These are phyloP conservation scores for Piprites chloris DNA, from an alignment of 2,113 vertebrate genomes.

Conservation along the genomic window DNA sequence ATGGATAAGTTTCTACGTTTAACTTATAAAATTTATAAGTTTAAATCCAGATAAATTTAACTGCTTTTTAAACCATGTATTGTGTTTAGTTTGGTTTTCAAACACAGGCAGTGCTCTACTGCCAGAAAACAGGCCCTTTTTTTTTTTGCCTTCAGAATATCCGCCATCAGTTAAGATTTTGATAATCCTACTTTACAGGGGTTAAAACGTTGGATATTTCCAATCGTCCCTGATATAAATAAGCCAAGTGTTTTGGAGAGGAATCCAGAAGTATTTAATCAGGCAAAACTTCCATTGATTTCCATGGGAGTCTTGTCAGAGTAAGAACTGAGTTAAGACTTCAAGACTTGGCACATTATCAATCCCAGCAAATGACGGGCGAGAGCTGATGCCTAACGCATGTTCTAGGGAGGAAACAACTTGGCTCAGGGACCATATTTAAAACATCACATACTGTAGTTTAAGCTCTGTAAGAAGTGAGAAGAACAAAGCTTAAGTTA, in stretches of 20 bases:
- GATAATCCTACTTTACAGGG: conserved; percentile 31
- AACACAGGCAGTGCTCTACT: not conserved
- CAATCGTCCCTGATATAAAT: conserved; percentile 30
- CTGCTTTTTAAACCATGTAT: not conserved
- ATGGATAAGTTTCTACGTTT: not conserved
- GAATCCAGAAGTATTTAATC: conserved; percentile 61
- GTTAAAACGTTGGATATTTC: conserved; percentile 3
- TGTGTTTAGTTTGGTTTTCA: conserved; percentile 1
- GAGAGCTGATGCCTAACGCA: conserved; percentile 66
- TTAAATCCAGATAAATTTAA: not conserved
- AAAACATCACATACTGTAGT: conserved; percentile 52
- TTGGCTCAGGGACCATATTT: conserved; percentile 60
- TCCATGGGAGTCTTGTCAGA: conserved; percentile 40
- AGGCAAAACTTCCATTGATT: conserved; percentile 57
- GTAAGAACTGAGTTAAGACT: conserved; percentile 51
- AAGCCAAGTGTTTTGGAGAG: conserved; percentile 17
- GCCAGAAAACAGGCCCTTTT: not conserved
- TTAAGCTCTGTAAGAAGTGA: conserved; percentile 52
- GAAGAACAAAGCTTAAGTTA: conserved; percentile 58
- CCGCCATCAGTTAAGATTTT: conserved; percentile 28
- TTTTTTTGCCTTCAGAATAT: not conserved
- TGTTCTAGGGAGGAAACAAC: conserved; percentile 69
- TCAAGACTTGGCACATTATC: conserved; percentile 65
- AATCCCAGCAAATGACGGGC: conserved; percentile 56
- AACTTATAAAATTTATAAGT: not conserved